Evolutionary conservation across 2,113 vertebrate genomes (phyloP), one percentile per base, ranked within the genome.

Genomic region (Hemiscyllium ocellatum): DNA sequence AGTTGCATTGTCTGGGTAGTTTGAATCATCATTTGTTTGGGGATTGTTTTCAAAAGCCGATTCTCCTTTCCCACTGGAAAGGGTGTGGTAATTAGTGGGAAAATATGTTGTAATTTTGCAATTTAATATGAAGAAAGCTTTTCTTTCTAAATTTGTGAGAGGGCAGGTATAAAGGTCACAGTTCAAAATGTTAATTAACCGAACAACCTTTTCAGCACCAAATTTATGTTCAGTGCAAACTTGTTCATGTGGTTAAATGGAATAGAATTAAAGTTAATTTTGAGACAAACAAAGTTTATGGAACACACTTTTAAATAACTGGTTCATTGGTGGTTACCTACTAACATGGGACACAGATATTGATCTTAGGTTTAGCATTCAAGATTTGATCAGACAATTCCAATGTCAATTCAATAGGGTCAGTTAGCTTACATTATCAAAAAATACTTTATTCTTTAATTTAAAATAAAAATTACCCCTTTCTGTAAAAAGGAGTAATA

Each of bases 81-180:
- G 89, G 89, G 89, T 93, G 89, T 93, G 89, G 33, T 93, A 33
- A 93, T n/a, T 37, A 66, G 17, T 93, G 61, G 17, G n/a, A 83
- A 20, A 83, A 83, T 1, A 33, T 37, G 19, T 93, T 66, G n/a
- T 37, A 93, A 37, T 93, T 93, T 37, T 61, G 37, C 33, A 93
- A 56, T 10, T 87, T 50, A 56, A 26, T 33, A 37, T 26, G 56
- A 52, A 87, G 29, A 12, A 90, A 86, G 22, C 22, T 87, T 85
- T 83, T 76, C 33, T 72, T 72, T 4, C 70, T 15, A 37, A 91
- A 65, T 33, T 65, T 65, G 15, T 0, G n/a, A 65, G 29, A 66
- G 56, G n/a, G 29, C 56, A 65, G 61, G n/a, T 93, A 93, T 68
- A 93, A 93, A 66, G 89, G 56, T 6, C 8, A 68, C 17, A 37